Evolutionary conservation across 2,113 vertebrate species (phyloP), one percentile per base, ranked within the genome.

Genomic region (Butastur rufipennis): DNA sequence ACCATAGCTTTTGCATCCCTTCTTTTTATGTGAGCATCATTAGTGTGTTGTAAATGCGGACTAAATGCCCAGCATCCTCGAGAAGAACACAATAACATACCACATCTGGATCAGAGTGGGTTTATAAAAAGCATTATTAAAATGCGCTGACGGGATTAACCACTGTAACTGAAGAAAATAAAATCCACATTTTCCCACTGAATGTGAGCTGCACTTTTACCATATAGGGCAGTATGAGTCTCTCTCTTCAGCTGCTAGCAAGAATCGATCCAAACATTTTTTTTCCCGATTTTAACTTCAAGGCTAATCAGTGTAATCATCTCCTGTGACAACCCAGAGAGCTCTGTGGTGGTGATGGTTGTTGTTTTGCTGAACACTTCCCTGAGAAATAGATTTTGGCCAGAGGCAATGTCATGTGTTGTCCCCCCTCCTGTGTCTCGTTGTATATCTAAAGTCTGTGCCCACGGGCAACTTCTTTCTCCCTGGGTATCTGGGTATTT

Each of bases 151-250:
- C 53, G 56, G 87, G 59, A 96, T 95, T 97, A 94, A 95, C 59
- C 7, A 5, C 86, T 93, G 81, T 53, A 95, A 87, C 27, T 48
- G 81, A 77, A 85, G 90, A 93, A 94, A 97, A 97, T 94, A 92
- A 96, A 96, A 95, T 56, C 77, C 86, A 94, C 78, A 95, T 96
- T 95, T 94, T 88, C 86, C 48, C 72, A 86, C 53, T 81, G 92
- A 95, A 88, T 78, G 50, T 52, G 79, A 94, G 55, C 75, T 94
- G 43, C 32, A 53, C 42, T 96, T 88, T 96, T 96, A 95, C 94
- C 85, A 95, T 96, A 91, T 90, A 96, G 87, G 91, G 94, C 58
- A 66, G 63, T n/a, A 61, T n/a, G 8, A 72, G 12, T 38, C 48
- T 91, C 36, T 82, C 78, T 90, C 65, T 77, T 71, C 62, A 62